phyloP scores from a whole-genome alignment of 2,888 invertebrate genomes.

The Hoplodrina ambigua region DNA sequence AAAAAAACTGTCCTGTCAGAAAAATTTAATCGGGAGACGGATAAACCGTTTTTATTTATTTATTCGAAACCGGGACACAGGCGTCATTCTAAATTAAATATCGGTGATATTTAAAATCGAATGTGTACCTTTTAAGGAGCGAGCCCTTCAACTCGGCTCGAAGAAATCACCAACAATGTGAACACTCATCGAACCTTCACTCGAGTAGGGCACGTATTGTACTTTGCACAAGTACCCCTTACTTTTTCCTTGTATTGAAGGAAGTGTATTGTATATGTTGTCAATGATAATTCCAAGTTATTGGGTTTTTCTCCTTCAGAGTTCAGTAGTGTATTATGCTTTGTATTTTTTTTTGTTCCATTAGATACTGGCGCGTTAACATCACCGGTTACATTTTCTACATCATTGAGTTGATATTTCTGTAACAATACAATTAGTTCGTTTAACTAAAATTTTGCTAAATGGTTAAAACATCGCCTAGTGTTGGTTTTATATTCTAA shows the following conservation, averaged over 20 bases:
- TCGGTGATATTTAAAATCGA: slow-evolving; percentile 45
- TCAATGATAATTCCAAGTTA: slow-evolving; percentile 65
- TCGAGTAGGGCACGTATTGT: slow-evolving; percentile 71
- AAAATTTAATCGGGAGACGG: too few species aligned
- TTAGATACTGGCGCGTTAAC: slow-evolving; percentile 10
- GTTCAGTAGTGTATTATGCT: slow-evolving; percentile 36
- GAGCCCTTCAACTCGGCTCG: slow-evolving; percentile 48
- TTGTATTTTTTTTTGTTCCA: slow-evolving; percentile 41
- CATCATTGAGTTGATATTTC: background rate
- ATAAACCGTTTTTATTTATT: too few species aligned
- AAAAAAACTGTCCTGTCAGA: too few species aligned
- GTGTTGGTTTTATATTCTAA: slow-evolving; percentile 5
- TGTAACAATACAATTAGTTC: background rate
- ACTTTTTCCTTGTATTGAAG: slow-evolving; percentile 64
- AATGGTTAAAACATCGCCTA: background rate
- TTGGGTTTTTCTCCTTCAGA: slow-evolving; percentile 48
- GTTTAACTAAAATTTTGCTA: background rate
- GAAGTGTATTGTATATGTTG: slow-evolving; percentile 66
- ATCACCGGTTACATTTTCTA: slow-evolving; percentile 20
- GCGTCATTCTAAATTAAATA: slow-evolving; percentile 33
- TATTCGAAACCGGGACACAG: too few species aligned
- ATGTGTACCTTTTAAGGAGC: slow-evolving; percentile 62
- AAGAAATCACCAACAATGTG: slow-evolving; percentile 68
- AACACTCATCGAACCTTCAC: slow-evolving; percentile 68
- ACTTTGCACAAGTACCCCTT: slow-evolving; percentile 67